Evolutionary conservation across 92 coral and sea anemone genomes (phyloP).

Genomic region (Palythoa grandiflora): DNA sequence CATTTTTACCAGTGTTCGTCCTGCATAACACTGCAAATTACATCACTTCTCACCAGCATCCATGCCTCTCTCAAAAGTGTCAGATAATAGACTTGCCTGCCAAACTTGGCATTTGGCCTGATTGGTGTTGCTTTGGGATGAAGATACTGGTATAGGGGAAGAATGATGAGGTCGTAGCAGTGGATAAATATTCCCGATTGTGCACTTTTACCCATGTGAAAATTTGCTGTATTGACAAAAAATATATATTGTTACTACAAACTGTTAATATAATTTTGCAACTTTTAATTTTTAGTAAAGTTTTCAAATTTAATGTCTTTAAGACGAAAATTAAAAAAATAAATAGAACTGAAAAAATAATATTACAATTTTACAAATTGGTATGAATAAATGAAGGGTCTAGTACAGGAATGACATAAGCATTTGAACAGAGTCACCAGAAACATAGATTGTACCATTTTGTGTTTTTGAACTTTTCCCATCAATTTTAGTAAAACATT

Average conservation of each 20-base stretch:
- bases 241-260: neutral
- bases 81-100: slow-evolving; percentile 50
- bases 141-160: slow-evolving; percentile 45
- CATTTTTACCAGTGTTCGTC: slow-evolving; percentile 45
- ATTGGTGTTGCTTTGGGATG: slow-evolving; percentile 57
- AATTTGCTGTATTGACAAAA: slow-evolving; percentile 49
- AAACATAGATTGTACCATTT: no score
- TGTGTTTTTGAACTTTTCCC: no score
- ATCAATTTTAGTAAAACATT: no score
- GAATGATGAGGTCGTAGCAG: slow-evolving; percentile 45
- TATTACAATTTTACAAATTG: no score
- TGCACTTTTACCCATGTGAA: slow-evolving; percentile 59
- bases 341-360: no score
- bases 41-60: neutral
- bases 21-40: slow-evolving; percentile 17
- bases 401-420: no score
- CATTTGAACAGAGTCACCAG: no score
- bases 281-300: no score
- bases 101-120: slow-evolving; percentile 59
- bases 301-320: no score
- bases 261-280: no score
- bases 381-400: no score
- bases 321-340: no score
- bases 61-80: slow-evolving; percentile 56
- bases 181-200: slow-evolving; percentile 52